These are phyloP conservation scores for Cherax quadricarinatus DNA, from an alignment of 1,140 invertebrate species.

Conservation along the genomic window DNA sequence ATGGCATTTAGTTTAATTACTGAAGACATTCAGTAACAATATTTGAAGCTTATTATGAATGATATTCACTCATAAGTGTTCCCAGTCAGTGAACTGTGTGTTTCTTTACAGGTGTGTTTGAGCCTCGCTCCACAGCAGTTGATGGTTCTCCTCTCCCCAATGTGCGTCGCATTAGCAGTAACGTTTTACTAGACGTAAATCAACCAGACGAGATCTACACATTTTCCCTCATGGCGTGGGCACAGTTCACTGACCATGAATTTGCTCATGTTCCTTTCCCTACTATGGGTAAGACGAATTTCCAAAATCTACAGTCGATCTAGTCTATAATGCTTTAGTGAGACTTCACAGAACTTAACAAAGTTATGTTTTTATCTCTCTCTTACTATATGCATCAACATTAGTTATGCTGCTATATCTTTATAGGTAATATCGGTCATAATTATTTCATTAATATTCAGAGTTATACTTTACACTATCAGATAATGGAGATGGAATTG, in stretches of 20 bases:
- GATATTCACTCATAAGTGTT: no score
- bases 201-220: constrained; percentile 83
- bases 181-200: constrained; percentile 83
- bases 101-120: constrained; percentile 78
- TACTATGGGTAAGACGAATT: constrained; percentile 79
- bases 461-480: background rate
- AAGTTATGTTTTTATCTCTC: no score
- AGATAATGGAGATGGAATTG: constrained; percentile 74
- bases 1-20: no score
- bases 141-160: constrained; percentile 81
- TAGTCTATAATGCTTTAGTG: no score
- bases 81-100: no score
- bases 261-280: constrained; percentile 84
- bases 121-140: constrained; percentile 80
- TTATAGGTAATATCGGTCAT: background rate
- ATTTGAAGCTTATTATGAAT: no score
- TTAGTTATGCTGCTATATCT: no score
- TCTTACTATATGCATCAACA: no score
- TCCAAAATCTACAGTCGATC: no score
- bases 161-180: constrained; percentile 84
- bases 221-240: constrained; percentile 88
- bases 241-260: constrained; percentile 92
- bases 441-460: background rate
- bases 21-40: no score
- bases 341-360: no score